These are phyloP conservation scores for Fregata magnificens DNA, from an alignment of 2,113 vertebrate genomes.

Conservation along the genomic window DNA sequence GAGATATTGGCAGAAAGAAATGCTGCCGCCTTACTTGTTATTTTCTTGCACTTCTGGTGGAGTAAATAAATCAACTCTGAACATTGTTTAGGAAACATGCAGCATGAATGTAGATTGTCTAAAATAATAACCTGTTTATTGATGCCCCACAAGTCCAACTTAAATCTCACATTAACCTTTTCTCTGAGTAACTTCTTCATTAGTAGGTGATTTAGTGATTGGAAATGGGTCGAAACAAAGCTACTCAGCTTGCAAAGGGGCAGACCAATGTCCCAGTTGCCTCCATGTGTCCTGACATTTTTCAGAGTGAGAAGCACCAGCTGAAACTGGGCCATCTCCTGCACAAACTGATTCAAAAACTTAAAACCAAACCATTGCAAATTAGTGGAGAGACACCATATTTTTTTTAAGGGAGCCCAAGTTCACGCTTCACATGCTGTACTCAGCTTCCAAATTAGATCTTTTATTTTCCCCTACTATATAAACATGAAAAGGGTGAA, in stretches of 20 bases:
- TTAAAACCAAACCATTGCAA: not conserved
- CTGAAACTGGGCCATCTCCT: not conserved
- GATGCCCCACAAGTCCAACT: not conserved
- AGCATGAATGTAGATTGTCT: not conserved
- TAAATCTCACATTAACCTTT: not conserved
- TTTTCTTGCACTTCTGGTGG: not conserved
- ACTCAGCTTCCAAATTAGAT: not conserved
- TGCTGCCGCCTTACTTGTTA: not conserved
- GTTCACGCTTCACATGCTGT: not conserved
- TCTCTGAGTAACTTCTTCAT: not conserved
- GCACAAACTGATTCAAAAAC: not conserved
- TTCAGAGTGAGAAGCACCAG: not conserved
- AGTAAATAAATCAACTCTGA: not conserved
- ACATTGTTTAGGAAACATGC: not conserved
- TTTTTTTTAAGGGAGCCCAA: not conserved
- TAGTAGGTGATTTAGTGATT: not conserved
- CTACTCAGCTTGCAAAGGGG: not conserved
- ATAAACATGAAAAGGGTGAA: not conserved
- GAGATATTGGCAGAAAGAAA: not conserved
- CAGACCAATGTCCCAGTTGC: not conserved
- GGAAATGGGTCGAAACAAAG: not conserved
- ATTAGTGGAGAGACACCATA: not conserved
- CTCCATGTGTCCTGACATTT: not conserved
- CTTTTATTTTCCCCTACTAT: not conserved
- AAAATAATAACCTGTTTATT: constrained; percentile 11